phyloP scores from a whole-genome alignment of 2,113 vertebrate genomes.

The Mesembrinibis cayennensis region DNA sequence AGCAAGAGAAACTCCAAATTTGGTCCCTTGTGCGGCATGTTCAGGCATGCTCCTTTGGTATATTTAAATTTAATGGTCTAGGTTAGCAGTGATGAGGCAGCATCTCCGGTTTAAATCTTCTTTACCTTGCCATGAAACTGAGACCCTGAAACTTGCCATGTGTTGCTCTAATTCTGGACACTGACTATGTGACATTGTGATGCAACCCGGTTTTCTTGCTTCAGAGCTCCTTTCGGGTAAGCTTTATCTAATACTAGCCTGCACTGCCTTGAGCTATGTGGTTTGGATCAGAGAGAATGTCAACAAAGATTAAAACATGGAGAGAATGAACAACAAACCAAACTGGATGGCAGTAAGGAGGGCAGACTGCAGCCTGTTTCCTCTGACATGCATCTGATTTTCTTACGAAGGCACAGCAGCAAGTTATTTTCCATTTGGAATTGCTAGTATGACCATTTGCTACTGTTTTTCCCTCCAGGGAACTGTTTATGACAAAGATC shows the following conservation, averaged over 20 bases:
- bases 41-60: neutral
- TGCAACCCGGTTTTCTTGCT: constrained; percentile 36
- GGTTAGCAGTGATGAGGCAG: neutral
- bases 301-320: constrained; percentile 57
- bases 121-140: constrained; percentile 20
- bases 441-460: constrained; percentile 23
- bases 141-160: neutral
- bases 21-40: neutral
- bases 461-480: neutral
- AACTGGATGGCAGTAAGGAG: constrained; percentile 4
- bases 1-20: neutral
- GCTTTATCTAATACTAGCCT: constrained; percentile 35
- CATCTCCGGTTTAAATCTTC: neutral
- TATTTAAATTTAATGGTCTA: neutral
- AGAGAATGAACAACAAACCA: constrained; percentile 21
- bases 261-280: constrained; percentile 40
- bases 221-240: constrained; percentile 39
- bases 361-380: constrained; percentile 9
- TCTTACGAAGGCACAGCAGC: constrained; percentile 27
- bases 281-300: constrained; percentile 51
- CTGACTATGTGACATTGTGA: constrained; percentile 29
- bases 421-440: constrained; percentile 49
- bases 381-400: neutral
- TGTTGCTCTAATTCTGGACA: constrained; percentile 32
- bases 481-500: constrained; percentile 38